These are phyloP conservation scores for Tychaedon coryphoeus DNA, from an alignment of 2,113 vertebrate genomes.

Conservation along the genomic window DNA sequence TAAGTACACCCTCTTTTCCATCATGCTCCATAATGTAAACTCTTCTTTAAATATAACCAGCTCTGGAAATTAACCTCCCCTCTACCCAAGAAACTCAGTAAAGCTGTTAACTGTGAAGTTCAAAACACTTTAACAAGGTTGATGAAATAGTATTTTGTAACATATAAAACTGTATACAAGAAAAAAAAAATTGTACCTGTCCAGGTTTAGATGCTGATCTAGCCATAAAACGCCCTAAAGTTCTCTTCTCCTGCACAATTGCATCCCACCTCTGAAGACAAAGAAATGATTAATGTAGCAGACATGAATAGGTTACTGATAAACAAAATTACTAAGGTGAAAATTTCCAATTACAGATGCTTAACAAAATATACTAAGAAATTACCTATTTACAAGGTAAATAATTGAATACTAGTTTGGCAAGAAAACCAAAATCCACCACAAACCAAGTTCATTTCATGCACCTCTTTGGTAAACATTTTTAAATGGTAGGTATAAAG, in stretches of 20 bases:
- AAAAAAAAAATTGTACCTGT: constrained; percentile 75
- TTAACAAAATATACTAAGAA: constrained; percentile 10
- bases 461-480: constrained; percentile 5
- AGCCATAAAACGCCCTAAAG: constrained; percentile 71
- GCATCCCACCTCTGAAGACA: constrained; percentile 78
- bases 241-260: constrained; percentile 77
- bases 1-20: background rate
- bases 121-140: background rate
- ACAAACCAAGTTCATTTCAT: background rate
- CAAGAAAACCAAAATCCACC: background rate
- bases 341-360: constrained; percentile 26
- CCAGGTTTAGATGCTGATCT: constrained; percentile 62
- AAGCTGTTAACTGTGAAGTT: background rate
- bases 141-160: background rate
- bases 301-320: background rate
- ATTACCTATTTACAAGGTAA: constrained; percentile 29
- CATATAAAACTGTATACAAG: background rate
- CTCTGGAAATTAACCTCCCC: background rate
- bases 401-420: background rate
- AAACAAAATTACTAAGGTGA: constrained; percentile 41
- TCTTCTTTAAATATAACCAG: background rate
- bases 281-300: constrained; percentile 21
- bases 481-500: constrained; percentile 57
- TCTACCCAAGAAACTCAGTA: background rate
- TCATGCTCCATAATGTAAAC: background rate